A percentile compares a stretch with the other conserved stretches of the same genome.
Conservation (phyloP, 2,797 vertebrate species). For the Buceros bicornis region DNA sequence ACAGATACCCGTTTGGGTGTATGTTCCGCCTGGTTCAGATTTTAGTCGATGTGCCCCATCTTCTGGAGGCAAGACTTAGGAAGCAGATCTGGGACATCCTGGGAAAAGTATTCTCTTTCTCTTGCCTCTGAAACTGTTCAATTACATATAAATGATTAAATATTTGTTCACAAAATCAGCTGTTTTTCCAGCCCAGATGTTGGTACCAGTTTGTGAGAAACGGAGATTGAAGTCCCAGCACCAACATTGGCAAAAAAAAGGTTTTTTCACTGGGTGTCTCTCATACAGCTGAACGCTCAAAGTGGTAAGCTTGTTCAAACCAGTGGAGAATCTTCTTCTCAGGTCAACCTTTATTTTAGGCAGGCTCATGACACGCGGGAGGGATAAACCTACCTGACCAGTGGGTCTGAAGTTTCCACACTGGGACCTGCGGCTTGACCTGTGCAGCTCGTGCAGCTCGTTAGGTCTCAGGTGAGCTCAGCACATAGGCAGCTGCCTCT, state of each 20-base stretch:
- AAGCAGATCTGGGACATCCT: background rate
- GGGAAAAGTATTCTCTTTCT: background rate
- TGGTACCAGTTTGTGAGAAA: background rate
- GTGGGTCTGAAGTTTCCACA: background rate
- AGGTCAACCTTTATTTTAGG: background rate
- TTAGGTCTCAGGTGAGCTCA: background rate
- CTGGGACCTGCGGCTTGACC: background rate
- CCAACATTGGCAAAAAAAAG: background rate
- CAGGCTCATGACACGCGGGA: background rate
- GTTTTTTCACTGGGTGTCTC: background rate
- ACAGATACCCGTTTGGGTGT: background rate
- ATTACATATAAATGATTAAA: background rate
- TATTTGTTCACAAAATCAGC: background rate
- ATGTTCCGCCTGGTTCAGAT: background rate
- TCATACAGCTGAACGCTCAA: background rate
- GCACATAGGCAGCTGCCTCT: background rate
- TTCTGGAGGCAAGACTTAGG: background rate
- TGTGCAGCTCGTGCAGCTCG: background rate
- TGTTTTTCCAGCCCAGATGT: background rate
- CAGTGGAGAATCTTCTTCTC: background rate
- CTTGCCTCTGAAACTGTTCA: background rate
- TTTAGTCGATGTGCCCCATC: background rate
- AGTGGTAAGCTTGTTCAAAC: background rate
- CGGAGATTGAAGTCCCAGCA: background rate
- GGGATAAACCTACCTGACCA: background rate